Conservation (phyloP, 2,113 vertebrate genomes). For the Corvus hawaiiensis region DNA sequence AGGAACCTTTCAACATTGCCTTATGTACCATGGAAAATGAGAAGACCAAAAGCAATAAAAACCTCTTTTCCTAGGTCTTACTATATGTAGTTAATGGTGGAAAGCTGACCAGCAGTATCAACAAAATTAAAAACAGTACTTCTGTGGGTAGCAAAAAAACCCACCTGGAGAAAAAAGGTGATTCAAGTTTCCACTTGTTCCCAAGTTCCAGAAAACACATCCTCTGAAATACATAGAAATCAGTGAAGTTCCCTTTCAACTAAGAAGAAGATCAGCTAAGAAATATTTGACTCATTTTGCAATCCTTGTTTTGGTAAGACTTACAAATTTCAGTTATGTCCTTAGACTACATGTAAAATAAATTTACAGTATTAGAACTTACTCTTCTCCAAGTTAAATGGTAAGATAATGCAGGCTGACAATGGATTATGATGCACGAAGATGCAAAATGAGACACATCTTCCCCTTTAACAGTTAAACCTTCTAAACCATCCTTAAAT, state of each 20-base stretch:
- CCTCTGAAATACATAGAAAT: neutral
- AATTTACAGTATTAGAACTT: neutral
- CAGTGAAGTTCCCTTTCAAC: neutral
- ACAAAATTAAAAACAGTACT: neutral
- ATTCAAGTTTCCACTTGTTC: neutral
- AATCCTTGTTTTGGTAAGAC: neutral
- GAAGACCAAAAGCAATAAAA: neutral
- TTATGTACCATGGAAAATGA: neutral
- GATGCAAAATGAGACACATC: neutral
- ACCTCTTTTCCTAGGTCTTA: accelerated
- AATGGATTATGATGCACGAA: neutral
- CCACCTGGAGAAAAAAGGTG: neutral
- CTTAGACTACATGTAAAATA: neutral
- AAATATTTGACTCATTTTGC: neutral
- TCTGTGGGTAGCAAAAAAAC: neutral
- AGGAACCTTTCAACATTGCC: neutral
- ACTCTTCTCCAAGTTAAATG: neutral
- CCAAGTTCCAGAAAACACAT: neutral
- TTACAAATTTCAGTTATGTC: neutral
- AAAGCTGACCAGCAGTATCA: neutral
- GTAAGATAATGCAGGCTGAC: neutral
- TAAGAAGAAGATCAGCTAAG: neutral
- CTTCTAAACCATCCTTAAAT: neutral
- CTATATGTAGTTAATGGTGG: neutral
- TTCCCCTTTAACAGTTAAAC: neutral